phyloP scores from a whole-genome alignment of 2,113 vertebrate species.

The Esox niger region DNA sequence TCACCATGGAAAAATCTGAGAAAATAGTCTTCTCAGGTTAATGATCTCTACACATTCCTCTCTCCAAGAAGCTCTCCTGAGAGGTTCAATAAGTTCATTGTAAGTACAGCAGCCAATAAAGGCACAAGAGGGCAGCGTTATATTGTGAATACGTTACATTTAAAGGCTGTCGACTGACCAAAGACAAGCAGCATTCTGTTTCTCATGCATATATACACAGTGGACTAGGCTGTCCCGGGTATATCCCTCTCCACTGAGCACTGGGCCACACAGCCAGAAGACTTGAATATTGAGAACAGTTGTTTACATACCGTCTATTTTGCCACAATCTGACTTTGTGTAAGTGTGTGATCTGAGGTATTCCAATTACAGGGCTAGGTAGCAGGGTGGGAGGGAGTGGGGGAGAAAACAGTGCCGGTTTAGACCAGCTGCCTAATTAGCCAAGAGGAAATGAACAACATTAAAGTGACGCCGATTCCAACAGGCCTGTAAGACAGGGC shows the following conservation, averaged over 20 bases:
- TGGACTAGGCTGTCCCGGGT: background rate
- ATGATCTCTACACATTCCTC: background rate
- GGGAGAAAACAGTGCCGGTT: constrained; percentile 12
- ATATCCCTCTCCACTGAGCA: background rate
- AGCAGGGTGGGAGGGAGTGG: constrained; percentile 30
- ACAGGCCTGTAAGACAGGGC: constrained; percentile 17
- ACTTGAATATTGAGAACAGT: constrained; percentile 52
- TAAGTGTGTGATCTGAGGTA: constrained; percentile 16
- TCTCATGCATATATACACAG: constrained; percentile 7
- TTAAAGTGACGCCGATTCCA: constrained; percentile 18
- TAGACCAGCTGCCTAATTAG: constrained; percentile 53
- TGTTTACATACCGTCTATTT: constrained; percentile 54
- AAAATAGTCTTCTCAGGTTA: background rate
- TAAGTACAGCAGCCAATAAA: no score
- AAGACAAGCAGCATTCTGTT: no score
- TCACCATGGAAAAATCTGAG: background rate
- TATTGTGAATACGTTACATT: background rate
- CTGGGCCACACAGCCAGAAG: constrained; percentile 14
- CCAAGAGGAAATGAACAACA: constrained; percentile 42
- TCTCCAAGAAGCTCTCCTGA: background rate
- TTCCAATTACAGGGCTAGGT: constrained; percentile 49
- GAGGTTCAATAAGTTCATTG: background rate
- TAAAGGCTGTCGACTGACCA: no score
- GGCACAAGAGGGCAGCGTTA: background rate
- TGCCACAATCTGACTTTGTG: constrained; percentile 14